Evolutionary conservation across 2,888 invertebrate species (phyloP).

Genomic region (Cheiracanthium punctorium): DNA sequence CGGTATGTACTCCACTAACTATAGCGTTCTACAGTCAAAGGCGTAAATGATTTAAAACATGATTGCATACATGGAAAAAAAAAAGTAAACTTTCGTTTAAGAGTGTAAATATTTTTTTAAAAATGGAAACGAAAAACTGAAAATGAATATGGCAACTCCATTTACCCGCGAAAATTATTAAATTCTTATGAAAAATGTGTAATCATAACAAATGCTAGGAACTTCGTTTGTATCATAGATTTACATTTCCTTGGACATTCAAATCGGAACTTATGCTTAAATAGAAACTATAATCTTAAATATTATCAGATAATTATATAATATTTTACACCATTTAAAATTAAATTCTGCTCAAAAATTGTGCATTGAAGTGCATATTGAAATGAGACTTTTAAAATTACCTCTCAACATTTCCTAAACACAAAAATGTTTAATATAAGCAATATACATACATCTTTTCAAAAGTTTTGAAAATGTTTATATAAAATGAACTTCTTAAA

Average conservation of each 20-base stretch:
- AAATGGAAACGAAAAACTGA: not conserved
- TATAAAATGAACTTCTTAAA: not conserved
- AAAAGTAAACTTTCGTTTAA: no score
- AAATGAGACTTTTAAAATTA: not conserved
- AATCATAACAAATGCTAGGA: not conserved
- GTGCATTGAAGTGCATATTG: not conserved
- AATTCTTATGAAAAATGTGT: not conserved
- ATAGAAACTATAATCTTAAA: not conserved
- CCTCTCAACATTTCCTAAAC: not conserved
- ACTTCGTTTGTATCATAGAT: not conserved
- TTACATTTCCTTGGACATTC: not conserved
- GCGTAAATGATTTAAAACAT: no score
- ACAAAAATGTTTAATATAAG: not conserved
- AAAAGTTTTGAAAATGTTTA: not conserved
- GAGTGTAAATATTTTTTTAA: no score
- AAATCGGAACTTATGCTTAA: not conserved
- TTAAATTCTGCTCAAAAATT: not conserved
- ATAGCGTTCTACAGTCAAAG: no score
- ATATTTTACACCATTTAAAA: not conserved
- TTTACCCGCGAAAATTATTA: constrained; percentile 13
- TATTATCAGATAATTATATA: not conserved
- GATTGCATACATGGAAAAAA: no score
- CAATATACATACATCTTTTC: not conserved
- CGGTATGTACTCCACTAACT: no score
- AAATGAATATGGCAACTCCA: constrained; percentile 7